phyloP scores from a whole-genome alignment of 2,888 invertebrate genomes.

The Subacronicta megacephala region DNA sequence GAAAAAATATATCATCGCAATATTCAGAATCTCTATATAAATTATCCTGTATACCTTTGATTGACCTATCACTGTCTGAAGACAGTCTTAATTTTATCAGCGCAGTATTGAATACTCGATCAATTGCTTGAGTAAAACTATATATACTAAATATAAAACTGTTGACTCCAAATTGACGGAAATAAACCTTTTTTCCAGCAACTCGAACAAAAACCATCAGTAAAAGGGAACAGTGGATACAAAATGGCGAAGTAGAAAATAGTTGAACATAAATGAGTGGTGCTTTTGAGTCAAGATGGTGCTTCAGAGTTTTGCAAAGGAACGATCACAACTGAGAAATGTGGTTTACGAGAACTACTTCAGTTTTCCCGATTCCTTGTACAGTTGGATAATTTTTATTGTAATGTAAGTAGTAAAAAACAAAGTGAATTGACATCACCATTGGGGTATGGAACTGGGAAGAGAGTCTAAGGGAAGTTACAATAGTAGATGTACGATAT shows the following conservation, averaged over 20 bases:
- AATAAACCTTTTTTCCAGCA: constrained; percentile 39
- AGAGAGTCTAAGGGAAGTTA: not conserved
- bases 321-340: constrained; percentile 73
- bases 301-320: constrained; percentile 75
- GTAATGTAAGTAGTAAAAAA: constrained; percentile 23
- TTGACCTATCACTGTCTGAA: not conserved
- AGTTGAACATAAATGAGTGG: constrained; percentile 72
- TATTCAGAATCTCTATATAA: not conserved
- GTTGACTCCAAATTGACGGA: constrained; percentile 6
- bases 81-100: not conserved
- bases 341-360: constrained; percentile 68
- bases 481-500: no score
- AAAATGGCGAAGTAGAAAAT: constrained; percentile 49
- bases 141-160: no score
- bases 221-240: constrained; percentile 48
- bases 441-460: not conserved
- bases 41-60: not conserved
- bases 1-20: no score
- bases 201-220: constrained; percentile 35
- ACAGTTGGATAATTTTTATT: constrained; percentile 46
- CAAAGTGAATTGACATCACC: not conserved
- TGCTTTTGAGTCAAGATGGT: constrained; percentile 77
- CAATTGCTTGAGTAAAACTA: no score
- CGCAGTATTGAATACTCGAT: not conserved
- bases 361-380: constrained; percentile 48